A percentile compares a stretch with the other conserved stretches of the same genome.
Evolutionary conservation across 2,113 vertebrate species (phyloP).

Genomic region (Corythornis madagascariensis): DNA sequence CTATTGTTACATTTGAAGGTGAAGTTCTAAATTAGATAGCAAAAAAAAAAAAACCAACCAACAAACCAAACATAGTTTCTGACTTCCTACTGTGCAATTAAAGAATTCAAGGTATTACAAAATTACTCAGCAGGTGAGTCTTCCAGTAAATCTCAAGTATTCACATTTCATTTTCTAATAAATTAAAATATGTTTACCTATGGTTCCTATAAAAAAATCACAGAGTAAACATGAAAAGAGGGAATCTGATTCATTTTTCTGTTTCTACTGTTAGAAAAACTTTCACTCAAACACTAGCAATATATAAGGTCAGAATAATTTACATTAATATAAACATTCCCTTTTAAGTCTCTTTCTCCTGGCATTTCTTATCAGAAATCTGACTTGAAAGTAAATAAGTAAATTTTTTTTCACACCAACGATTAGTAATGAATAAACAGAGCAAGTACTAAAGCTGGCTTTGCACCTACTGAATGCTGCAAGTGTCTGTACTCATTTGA

Average conservation of each 20-base stretch:
- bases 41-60: neutral
- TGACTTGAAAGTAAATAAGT: slow-evolving; percentile 59
- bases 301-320: slow-evolving; percentile 21
- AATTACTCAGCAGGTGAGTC: neutral
- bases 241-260: neutral
- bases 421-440: slow-evolving; percentile 83
- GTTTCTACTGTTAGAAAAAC: neutral
- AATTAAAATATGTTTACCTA: slow-evolving; percentile 5
- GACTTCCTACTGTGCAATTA: slow-evolving; percentile 4
- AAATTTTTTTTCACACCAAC: slow-evolving; percentile 20
- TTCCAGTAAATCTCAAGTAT: slow-evolving; percentile 10
- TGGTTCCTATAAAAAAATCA: neutral
- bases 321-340: slow-evolving; percentile 3
- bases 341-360: neutral
- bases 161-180: neutral
- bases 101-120: slow-evolving; percentile 14
- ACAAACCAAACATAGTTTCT: neutral
- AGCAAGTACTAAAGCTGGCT: slow-evolving; percentile 92
- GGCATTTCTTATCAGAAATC: slow-evolving; percentile 19
- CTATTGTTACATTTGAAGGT: neutral
- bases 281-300: slow-evolving; percentile 33
- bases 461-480: slow-evolving; percentile 99
- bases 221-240: neutral
- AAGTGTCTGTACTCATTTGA: slow-evolving; percentile 99
- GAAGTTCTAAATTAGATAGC: neutral